These are phyloP conservation scores for Cheilosia impressa DNA, from an alignment of 2,888 invertebrate genomes.

Conservation along the genomic window DNA sequence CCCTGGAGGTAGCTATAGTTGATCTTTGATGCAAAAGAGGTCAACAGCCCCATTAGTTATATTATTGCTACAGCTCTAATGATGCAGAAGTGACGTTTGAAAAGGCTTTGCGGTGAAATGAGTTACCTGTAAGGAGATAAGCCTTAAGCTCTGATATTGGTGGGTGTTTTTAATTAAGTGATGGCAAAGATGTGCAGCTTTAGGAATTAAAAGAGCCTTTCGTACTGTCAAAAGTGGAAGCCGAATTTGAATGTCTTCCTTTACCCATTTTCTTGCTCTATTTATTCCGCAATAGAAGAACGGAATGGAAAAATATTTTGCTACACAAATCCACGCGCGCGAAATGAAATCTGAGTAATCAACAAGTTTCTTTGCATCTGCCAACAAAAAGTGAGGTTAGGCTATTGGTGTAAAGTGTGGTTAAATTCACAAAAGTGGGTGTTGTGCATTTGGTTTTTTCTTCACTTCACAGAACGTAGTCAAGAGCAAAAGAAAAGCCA, in stretches of 20 bases:
- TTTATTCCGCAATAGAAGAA: not conserved
- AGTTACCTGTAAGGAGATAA: no score
- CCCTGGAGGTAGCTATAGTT: constrained; percentile 22
- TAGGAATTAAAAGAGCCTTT: no score
- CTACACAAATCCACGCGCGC: constrained; percentile 23
- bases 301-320: not conserved
- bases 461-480: not conserved
- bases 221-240: no score
- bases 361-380: constrained; percentile 39
- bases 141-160: no score
- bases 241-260: not conserved
- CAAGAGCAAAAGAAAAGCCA: constrained; percentile 7
- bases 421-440: constrained; percentile 38
- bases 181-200: no score
- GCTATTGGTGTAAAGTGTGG: not conserved
- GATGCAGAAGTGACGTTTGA: not conserved
- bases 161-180: no score
- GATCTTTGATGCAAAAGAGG: constrained; percentile 28
- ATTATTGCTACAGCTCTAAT: constrained; percentile 1
- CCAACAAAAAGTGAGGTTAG: constrained; percentile 21
- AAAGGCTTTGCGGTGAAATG: no score
- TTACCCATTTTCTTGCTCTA: not conserved
- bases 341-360: constrained; percentile 29
- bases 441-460: constrained; percentile 11
- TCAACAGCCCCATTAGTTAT: constrained; percentile 16